Base-by-base conservation (phyloP, 2,888 invertebrate species). In the Tanytarsus gracilentus region DNA sequence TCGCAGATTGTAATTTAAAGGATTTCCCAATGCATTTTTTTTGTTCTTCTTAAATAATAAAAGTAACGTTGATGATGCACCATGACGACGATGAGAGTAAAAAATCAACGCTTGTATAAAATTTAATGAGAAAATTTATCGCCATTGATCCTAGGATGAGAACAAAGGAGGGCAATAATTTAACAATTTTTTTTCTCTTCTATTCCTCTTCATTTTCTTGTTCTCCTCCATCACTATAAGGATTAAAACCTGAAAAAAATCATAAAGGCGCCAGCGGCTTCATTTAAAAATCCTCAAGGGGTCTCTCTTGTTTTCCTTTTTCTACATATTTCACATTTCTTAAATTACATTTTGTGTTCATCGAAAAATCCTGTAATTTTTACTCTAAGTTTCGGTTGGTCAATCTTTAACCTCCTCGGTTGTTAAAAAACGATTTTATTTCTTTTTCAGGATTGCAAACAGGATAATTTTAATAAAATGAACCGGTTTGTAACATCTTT, bases 221-320 rank as follows among this genome's bases (percentile, higher is more conserved):
- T 44, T 11, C 36, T 23, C 36, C 29, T 51, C 18, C 40, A 40
- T 36, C 40, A 26, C 25, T 53, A 27, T 40, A 56, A 56, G 55
- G 55, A 40, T 40, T 56, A 25, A 56, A 40, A 56, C 26, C 29
- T 44, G 48, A 58, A 39, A n/a, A n/a, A n/a, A 58, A 58, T 58
- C 48, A 58, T 58, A 58, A 58, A 58, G 58, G 58, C 58, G 58
- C 58, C 58, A 58, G 44, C 58, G 58, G 58, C 58, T 27, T 58
- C 58, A 58, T 58, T 58, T 58, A 58, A n/a, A n/a, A n/a, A 48
- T 56, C 58, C 58, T 58, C 40, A 18, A 58, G 48, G 58, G 58
- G 44, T 48, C 44, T 58, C 29, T 40, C 40, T 26, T 25, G 18
- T 39, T 29, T 23, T 55, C 21, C 50, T 50, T 25, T 23, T 25